Evolutionary conservation across 2,797 vertebrate species (phyloP).

Genomic region (Anniella stebbinsi): DNA sequence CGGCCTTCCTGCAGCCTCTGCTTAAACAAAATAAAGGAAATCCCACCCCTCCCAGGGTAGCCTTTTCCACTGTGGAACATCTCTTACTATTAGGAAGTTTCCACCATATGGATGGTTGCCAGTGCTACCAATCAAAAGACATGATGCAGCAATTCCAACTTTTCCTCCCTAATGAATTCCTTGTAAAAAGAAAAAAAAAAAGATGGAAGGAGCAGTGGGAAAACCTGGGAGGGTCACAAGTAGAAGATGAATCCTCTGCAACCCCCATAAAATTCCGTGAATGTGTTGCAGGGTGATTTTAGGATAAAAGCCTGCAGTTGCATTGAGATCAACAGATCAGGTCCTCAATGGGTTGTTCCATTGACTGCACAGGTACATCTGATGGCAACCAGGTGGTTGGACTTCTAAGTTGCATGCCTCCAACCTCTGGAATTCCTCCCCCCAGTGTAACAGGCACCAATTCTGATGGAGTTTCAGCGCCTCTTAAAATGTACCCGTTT

Average conservation of each 20-base stretch:
- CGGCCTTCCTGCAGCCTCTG: neutral
- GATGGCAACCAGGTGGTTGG: no score
- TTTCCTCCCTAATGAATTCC: no score
- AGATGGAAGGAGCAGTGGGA: neutral
- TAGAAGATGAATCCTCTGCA: neutral
- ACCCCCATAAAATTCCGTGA: neutral
- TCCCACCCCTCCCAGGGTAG: no score
- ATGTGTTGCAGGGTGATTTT: neutral
- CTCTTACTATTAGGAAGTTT: neutral
- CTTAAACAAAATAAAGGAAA: neutral
- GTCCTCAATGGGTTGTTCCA: no score
- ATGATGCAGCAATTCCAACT: neutral
- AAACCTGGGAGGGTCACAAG: neutral
- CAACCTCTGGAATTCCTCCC: no score
- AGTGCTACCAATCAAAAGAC: neutral
- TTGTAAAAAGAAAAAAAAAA: neutral
- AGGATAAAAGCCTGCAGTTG: no score
- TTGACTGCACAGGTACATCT: no score
- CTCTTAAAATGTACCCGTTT: no score
- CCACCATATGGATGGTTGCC: neutral
- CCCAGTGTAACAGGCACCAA: no score
- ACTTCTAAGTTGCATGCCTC: no score
- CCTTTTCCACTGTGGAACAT: neutral
- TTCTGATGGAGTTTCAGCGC: no score
- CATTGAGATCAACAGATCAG: no score